Evolutionary conservation across 2,797 vertebrate species (phyloP).

Genomic region (Clamator glandarius): DNA sequence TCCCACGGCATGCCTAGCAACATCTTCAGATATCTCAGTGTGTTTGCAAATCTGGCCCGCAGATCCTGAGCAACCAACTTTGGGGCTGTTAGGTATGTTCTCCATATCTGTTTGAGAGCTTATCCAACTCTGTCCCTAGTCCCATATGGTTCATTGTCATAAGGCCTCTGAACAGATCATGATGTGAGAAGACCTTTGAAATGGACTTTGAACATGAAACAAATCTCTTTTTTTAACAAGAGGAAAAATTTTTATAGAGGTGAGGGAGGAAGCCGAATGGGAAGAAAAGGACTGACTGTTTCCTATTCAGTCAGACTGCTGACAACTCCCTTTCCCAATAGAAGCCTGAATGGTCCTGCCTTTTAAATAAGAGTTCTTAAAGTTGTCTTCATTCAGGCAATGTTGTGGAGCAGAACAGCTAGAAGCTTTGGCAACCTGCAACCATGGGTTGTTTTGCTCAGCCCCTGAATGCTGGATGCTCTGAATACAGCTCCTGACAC

Average conservation of each 20-base stretch:
- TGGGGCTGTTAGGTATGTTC: background rate
- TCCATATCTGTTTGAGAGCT: background rate
- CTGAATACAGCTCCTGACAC: background rate
- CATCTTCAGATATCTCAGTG: background rate
- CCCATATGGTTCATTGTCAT: accelerated
- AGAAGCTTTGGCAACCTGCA: background rate
- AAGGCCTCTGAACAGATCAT: background rate
- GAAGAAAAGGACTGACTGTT: background rate
- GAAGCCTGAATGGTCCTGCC: background rate
- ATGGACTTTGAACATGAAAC: background rate
- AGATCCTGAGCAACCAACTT: background rate
- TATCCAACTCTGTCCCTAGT: accelerated
- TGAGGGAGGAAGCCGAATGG: background rate
- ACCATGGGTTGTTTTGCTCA: accelerated
- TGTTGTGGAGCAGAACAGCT: background rate
- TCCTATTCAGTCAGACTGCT: background rate
- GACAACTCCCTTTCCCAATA: background rate
- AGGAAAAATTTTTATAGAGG: background rate
- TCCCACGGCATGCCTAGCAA: background rate
- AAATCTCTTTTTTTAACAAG: background rate
- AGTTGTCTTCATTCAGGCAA: background rate
- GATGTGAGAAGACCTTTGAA: background rate
- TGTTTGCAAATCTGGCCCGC: background rate
- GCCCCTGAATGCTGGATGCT: background rate
- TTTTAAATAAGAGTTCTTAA: background rate